These are phyloP conservation scores for Drosophila dives DNA, from an alignment of 2,888 invertebrate species.

Conservation along the genomic window DNA sequence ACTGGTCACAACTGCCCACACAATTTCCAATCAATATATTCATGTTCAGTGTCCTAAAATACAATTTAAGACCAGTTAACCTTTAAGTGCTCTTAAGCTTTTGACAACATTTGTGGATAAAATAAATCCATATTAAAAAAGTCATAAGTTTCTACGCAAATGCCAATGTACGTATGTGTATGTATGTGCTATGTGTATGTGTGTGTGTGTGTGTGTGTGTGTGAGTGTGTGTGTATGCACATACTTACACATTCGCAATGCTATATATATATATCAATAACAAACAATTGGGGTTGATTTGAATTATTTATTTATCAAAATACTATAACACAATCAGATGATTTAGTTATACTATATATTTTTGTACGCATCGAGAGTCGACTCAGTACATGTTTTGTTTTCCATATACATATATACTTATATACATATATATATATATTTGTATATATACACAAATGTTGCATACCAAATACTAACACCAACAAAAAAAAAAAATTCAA, in stretches of 20 bases:
- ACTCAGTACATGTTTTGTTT: neutral
- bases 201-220: neutral
- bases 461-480: neutral
- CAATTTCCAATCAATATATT: slow-evolving; percentile 77
- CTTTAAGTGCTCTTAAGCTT: neutral
- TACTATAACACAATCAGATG: neutral
- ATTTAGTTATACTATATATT: neutral
- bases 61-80: neutral
- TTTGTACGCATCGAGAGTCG: neutral
- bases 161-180: slow-evolving; percentile 1
- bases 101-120: neutral
- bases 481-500: neutral
- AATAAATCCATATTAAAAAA: neutral
- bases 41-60: slow-evolving; percentile 60
- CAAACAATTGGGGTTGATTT: slow-evolving; percentile 33
- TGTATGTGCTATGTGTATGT: neutral
- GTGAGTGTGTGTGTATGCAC: neutral
- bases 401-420: no score
- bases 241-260: slow-evolving; percentile 3
- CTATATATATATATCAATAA: slow-evolving; percentile 10
- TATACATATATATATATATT: neutral
- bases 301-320: slow-evolving; percentile 1
- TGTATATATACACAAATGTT: neutral
- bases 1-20: slow-evolving; percentile 83
- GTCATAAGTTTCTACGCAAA: slow-evolving; percentile 1